Percentiles rank a stretch among this genome's conserved stretches.
Conservation (phyloP, 2,797 vertebrate genomes). For the Sebastes minor region DNA sequence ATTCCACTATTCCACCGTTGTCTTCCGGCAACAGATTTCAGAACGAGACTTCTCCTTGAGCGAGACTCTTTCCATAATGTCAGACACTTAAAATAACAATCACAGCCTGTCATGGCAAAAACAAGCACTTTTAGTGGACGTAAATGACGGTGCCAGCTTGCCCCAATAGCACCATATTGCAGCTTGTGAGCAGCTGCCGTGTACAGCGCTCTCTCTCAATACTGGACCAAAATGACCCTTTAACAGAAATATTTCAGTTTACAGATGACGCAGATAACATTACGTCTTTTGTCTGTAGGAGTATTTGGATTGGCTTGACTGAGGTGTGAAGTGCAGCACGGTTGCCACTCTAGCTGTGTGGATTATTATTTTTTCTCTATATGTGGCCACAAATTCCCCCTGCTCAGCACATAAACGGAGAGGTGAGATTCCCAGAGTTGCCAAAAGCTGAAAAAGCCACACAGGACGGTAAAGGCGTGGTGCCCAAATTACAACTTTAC, state of each 20-base stretch:
- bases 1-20: too few relatives aligned
- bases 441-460: slow-evolving; percentile 29
- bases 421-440: slow-evolving; percentile 6
- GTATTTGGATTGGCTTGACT: slow-evolving; percentile 27
- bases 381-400: slow-evolving; percentile 22
- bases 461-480: slow-evolving; percentile 49
- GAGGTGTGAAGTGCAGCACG: slow-evolving; percentile 45
- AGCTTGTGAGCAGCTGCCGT: too few relatives aligned
- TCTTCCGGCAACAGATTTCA: too few relatives aligned
- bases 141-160: too few relatives aligned
- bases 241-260: not conserved
- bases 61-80: too few relatives aligned
- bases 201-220: too few relatives aligned
- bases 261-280: not conserved
- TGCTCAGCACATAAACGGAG: slow-evolving; percentile 33
- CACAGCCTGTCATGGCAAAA: too few relatives aligned
- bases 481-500: slow-evolving; percentile 27
- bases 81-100: too few relatives aligned
- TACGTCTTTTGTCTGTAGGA: not conserved
- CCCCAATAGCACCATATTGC: too few relatives aligned
- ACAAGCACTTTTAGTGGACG: too few relatives aligned
- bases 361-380: slow-evolving; percentile 14
- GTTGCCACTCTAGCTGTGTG: slow-evolving; percentile 14
- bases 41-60: too few relatives aligned
- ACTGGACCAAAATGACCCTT: not conserved